phyloP scores from a whole-genome alignment of 2,113 vertebrate species.

The Xiphias gladius region DNA sequence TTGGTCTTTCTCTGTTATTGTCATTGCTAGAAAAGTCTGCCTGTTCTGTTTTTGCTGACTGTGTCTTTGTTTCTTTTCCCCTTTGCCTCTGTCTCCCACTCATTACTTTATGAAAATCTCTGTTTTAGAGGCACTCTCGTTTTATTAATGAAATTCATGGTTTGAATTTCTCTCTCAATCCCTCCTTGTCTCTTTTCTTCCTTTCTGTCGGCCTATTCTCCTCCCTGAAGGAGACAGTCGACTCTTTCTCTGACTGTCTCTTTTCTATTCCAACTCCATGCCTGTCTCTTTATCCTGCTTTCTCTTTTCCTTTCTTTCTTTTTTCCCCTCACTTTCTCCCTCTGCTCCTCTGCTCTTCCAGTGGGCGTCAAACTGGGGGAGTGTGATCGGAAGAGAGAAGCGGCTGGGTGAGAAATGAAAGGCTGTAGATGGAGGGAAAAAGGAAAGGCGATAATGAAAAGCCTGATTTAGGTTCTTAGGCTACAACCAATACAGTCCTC shows the following conservation, averaged over 20 bases:
- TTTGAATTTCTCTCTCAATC: conserved; percentile 28
- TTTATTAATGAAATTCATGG: conserved; percentile 56
- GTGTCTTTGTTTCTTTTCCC: conserved; percentile 13
- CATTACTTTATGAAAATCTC: conserved; percentile 43
- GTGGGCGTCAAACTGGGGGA: conserved; percentile 83
- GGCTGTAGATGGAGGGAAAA: conserved; percentile 76
- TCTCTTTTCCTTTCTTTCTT: conserved; percentile 45
- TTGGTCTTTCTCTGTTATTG: conserved; percentile 39
- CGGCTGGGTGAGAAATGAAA: conserved; percentile 80
- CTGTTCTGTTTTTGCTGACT: conserved; percentile 17
- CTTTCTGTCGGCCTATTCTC: conserved; percentile 37
- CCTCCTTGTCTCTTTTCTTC: conserved; percentile 41
- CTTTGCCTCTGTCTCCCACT: conserved; percentile 27
- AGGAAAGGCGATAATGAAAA: conserved; percentile 73
- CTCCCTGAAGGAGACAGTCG: conserved; percentile 43
- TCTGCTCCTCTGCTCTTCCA: conserved; percentile 73
- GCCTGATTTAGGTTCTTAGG: conserved; percentile 80
- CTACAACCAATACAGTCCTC: conserved; percentile 64
- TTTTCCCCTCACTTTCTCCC: conserved; percentile 51
- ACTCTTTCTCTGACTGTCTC: conserved; percentile 49
- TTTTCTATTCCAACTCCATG: conserved; percentile 46
- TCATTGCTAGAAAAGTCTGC: conserved; percentile 37
- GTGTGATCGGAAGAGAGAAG: conserved; percentile 83
- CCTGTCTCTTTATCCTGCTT: conserved; percentile 36
- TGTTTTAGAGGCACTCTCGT: conserved; percentile 29